Evolutionary conservation across 1,140 invertebrate genomes (phyloP).

Genomic region (Prorops nasuta): DNA sequence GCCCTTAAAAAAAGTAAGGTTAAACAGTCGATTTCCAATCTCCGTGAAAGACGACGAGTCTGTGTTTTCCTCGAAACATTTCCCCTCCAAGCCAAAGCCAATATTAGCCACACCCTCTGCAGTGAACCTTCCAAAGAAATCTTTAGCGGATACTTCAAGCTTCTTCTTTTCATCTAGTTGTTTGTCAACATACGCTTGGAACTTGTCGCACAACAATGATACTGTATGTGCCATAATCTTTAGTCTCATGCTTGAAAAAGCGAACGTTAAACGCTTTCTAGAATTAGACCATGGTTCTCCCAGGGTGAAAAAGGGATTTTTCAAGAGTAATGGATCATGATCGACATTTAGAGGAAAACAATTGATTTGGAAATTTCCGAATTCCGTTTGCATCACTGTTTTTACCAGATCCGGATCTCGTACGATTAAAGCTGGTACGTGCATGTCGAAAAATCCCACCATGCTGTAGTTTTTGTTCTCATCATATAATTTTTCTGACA

Average conservation of each 20-base stretch:
- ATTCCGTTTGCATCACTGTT: conserved; percentile 35
- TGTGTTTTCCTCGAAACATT: conserved; percentile 24
- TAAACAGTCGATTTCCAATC: conserved; percentile 7
- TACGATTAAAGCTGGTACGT: conserved; percentile 29
- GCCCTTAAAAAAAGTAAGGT: background rate
- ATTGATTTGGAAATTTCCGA: conserved; percentile 26
- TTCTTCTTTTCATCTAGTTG: background rate
- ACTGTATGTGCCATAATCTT: conserved; percentile 11
- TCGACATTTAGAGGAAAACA: conserved; percentile 6
- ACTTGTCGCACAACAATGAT: conserved; percentile 4
- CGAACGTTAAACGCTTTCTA: conserved; percentile 6
- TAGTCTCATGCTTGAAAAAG: conserved; percentile 22
- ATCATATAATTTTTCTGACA: conserved; percentile 23
- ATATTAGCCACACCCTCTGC: conserved; percentile 16
- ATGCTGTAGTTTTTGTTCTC: conserved; percentile 16
- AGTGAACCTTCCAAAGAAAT: conserved; percentile 3
- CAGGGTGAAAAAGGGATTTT: conserved; percentile 35
- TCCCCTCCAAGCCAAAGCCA: conserved; percentile 23
- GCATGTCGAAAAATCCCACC: conserved; percentile 30
- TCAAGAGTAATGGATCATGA: conserved; percentile 25
- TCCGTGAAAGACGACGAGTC: conserved; percentile 2
- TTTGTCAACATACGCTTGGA: background rate
- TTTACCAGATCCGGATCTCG: conserved; percentile 38
- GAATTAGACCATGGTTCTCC: conserved; percentile 22
- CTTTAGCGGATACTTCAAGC: background rate